These are phyloP conservation scores for Malthinus flaveolus DNA, from an alignment of 2,888 invertebrate species.

Conservation along the genomic window DNA sequence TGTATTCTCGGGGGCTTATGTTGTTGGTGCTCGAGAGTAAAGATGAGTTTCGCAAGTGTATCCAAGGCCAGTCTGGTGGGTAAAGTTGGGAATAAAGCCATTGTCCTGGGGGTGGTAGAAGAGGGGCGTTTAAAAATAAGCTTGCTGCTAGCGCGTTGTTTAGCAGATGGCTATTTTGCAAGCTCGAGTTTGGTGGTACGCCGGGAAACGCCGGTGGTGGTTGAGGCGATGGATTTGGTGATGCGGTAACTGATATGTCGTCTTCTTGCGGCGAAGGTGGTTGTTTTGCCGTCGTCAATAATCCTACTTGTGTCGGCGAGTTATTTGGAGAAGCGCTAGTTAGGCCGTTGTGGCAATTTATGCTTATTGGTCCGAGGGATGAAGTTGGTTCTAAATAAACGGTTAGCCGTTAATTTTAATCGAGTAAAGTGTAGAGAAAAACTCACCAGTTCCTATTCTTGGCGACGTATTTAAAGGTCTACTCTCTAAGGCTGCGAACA, in stretches of 20 bases:
- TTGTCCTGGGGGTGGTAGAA: slow-evolving; percentile 75
- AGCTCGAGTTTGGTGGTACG: slow-evolving; percentile 48
- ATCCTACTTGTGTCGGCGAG: slow-evolving; percentile 57
- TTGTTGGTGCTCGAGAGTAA: slow-evolving; percentile 35
- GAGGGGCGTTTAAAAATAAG: slow-evolving; percentile 73
- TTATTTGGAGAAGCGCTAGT: slow-evolving; percentile 73
- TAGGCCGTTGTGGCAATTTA: slow-evolving; percentile 62
- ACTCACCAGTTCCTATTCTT: slow-evolving; percentile 57
- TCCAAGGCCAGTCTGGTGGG: slow-evolving; percentile 72
- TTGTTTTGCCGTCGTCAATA: slow-evolving; percentile 56
- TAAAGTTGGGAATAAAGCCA: slow-evolving; percentile 80
- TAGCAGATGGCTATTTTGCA: slow-evolving; percentile 54
- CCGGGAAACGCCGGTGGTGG: slow-evolving; percentile 50
- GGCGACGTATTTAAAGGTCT: slow-evolving; percentile 61
- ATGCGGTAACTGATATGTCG: slow-evolving; percentile 68
- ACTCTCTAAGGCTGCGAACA: slow-evolving; percentile 54
- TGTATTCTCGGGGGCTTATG: slow-evolving; percentile 36
- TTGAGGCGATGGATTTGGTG: slow-evolving; percentile 62
- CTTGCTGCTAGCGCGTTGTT: slow-evolving; percentile 69
- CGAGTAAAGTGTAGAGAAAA: not conserved
- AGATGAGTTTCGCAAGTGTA: slow-evolving; percentile 55
- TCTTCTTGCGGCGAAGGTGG: slow-evolving; percentile 62
- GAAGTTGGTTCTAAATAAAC: slow-evolving; percentile 40
- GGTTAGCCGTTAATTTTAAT: not conserved
- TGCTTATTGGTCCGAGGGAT: slow-evolving; percentile 53